These are phyloP conservation scores for Lacerta agilis DNA, from an alignment of 2,797 vertebrate genomes.

Conservation along the genomic window DNA sequence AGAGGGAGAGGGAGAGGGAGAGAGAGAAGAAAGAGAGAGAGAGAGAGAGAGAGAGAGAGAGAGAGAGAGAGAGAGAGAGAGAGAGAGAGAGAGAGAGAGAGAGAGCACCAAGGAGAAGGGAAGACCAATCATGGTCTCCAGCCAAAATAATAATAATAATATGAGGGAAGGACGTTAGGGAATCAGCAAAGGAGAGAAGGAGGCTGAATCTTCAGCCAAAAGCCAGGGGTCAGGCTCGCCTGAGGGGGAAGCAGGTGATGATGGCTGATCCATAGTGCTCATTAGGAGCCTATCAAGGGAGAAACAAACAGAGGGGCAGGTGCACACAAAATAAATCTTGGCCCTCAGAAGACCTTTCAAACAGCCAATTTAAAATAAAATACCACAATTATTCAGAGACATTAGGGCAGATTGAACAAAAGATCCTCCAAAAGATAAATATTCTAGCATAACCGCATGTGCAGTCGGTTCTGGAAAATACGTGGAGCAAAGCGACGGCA, in stretches of 20 bases:
- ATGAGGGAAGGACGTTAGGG: constrained; percentile 20
- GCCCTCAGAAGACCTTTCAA: constrained; percentile 46
- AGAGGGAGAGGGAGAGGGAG: too few relatives aligned
- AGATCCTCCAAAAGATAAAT: not conserved
- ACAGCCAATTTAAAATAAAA: constrained; percentile 51
- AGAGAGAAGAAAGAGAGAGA: too few relatives aligned
- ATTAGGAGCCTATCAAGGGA: constrained; percentile 33
- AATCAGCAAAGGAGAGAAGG: constrained; percentile 40
- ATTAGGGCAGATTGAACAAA: accelerated
- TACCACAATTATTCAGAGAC: constrained; percentile 46
- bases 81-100: too few relatives aligned
- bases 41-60: not conserved
- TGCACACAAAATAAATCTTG: constrained; percentile 35
- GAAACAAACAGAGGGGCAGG: constrained; percentile 48
- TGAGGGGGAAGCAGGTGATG: constrained; percentile 45
- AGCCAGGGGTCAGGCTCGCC: constrained; percentile 47
- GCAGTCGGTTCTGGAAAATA: not conserved
- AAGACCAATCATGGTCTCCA: not conserved
- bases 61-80: too few relatives aligned
- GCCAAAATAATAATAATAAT: constrained; percentile 17
- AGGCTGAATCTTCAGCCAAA: constrained; percentile 47
- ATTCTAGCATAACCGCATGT: not conserved
- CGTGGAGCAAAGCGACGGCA: not conserved
- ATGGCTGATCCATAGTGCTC: constrained; percentile 25
- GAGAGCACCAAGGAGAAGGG: not conserved